Base-by-base conservation (phyloP, 2,797 vertebrate species). In the Phataginus tetradactyla region DNA sequence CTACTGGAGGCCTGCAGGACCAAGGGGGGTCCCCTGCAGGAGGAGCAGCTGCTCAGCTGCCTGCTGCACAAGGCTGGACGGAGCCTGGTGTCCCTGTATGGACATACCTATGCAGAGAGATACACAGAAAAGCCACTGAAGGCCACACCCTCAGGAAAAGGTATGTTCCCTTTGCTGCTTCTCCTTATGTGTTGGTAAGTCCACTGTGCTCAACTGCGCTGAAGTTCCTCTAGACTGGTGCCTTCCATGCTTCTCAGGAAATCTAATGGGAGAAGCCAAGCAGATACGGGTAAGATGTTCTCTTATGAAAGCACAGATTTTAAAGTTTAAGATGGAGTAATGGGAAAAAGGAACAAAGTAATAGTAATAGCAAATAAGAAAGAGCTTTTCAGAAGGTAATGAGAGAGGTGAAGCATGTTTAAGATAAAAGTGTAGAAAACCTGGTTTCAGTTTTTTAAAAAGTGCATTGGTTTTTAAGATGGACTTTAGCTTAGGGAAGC, bases 41-140 rank as follows among this genome's bases (percentile, higher is more conserved):
- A 99, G 97, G 99, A 99, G 97, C 98, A 97, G 91, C 95, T 99
- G 29, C 98, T 99, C 64, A 97, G 98, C 98, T 99, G 99, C 86
- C 94, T 99, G 97, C 97, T 99, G 13, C 99, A 99, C 78, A 99
- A 99, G 32, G 97, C 92, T 1, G 98, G 98, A 42, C 97, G 98
- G 25, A 93, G 97, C 17, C 97, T 99, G 1, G 97, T 99, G 69
- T 98, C 96, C 3, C 95, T 98, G 1, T 99, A 99, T 72, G 98
- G 99, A 97, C 98, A 97, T 39, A 97, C 97, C 74, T 96, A 98
- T 45, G 98, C 98, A 27, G 99, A 99, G 63, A 98, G 98, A 97
- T 98, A 98, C 69, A 98, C 98, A 97, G 99, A 99, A 95, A 98
- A 98, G 51, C 97, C 99, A 80, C 97, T 98, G 42, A 97, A 97